Conservation (phyloP, 23 tunicate genomes). For the Aplidium turbinatum region DNA sequence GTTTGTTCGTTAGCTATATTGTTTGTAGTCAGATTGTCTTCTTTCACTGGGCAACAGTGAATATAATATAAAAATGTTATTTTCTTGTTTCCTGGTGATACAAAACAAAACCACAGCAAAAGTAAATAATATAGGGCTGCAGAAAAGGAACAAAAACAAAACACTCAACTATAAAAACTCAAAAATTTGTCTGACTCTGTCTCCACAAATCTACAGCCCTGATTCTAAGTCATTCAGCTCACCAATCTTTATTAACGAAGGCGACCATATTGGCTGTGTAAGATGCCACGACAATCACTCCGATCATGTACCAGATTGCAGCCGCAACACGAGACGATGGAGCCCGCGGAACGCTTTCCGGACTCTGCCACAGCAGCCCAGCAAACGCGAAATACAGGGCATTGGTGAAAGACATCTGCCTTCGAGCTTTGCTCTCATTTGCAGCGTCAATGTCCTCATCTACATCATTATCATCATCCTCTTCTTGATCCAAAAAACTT, state of each 20-base stretch:
- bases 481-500: no score
- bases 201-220: neutral
- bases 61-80: no score
- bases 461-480: no score
- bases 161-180: no score
- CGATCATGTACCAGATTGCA: constrained; percentile 89
- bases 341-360: constrained; percentile 85
- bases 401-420: constrained; percentile 86
- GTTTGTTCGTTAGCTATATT: no score
- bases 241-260: constrained; percentile 55
- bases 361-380: constrained; percentile 88
- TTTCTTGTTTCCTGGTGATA: no score
- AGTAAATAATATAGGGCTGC: no score
- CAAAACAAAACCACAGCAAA: no score
- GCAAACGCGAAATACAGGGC: constrained; percentile 89
- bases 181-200: no score
- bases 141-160: no score
- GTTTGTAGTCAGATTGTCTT: no score
- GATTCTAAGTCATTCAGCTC: constrained; percentile 1
- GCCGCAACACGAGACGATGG: constrained; percentile 78
- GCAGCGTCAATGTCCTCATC: constrained; percentile 44
- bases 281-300: constrained; percentile 78
- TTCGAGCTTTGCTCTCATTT: constrained; percentile 36
- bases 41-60: no score
- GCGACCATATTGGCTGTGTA: constrained; percentile 92